These are phyloP conservation scores for Anguilla japonica DNA, from an alignment of 2,113 vertebrate species.

Conservation along the genomic window DNA sequence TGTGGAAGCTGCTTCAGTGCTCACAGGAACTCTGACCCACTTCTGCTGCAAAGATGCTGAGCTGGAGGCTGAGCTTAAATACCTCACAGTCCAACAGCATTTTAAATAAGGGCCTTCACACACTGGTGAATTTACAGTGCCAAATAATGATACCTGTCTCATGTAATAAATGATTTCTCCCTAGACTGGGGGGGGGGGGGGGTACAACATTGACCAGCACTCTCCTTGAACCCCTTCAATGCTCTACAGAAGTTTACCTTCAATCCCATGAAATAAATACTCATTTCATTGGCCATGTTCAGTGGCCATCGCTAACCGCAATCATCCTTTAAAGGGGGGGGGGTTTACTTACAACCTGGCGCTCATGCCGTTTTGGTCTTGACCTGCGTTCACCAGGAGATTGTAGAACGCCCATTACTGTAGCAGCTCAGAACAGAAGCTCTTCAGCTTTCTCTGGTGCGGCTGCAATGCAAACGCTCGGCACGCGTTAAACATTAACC, in stretches of 20 bases:
- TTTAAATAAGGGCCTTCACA: not conserved
- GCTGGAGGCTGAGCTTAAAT: not conserved
- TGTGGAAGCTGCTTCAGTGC: not conserved
- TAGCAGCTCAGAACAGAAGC: not conserved
- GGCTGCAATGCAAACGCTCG: too few species aligned
- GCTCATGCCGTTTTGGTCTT: not conserved
- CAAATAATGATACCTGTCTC: not conserved
- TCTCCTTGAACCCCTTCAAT: too few species aligned
- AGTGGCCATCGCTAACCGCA: too few species aligned
- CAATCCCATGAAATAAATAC: too few species aligned
- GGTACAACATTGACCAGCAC: not conserved
- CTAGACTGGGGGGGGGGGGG: too few species aligned
- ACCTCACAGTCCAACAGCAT: not conserved
- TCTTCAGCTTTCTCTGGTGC: not conserved
- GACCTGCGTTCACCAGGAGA: not conserved
- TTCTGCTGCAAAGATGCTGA: not conserved
- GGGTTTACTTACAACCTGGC: not conserved
- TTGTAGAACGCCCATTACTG: not conserved
- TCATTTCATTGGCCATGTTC: too few species aligned
- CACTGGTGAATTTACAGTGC: not conserved
- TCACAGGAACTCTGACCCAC: not conserved
- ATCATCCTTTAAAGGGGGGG: too few species aligned
- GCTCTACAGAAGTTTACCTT: too few species aligned
- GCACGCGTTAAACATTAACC: not conserved
- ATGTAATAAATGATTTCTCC: not conserved